Evolutionary conservation across 1,140 invertebrate species (phyloP).

Genomic region (Laupala kohalensis): DNA sequence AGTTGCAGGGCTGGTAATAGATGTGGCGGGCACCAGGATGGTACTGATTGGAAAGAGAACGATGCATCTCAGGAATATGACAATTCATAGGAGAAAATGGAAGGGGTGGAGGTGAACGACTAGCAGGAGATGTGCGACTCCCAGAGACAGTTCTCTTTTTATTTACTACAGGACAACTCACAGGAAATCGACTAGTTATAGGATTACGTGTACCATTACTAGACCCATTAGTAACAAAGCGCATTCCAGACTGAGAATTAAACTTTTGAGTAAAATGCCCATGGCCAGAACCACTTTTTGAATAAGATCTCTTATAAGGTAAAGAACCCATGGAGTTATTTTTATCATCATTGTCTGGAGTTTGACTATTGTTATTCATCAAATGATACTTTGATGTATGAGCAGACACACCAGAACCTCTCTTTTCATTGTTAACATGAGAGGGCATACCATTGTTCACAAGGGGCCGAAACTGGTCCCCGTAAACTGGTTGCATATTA

Average conservation of each 20-base stretch:
- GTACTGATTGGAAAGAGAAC: not conserved
- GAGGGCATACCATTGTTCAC: not conserved
- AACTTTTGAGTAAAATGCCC: not conserved
- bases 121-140: not conserved
- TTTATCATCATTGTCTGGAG: not conserved
- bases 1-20: not conserved
- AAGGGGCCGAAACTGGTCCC: not conserved
- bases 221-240: not conserved
- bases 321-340: not conserved
- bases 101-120: not conserved
- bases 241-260: not conserved
- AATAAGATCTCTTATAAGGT: not conserved
- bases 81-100: not conserved
- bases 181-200: not conserved
- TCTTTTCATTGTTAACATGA: not conserved
- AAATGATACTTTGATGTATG: not conserved
- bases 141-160: not conserved
- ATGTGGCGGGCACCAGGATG: not conserved
- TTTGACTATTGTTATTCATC: not conserved
- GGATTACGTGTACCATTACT: not conserved
- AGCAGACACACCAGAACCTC: not conserved
- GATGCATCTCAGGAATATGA: not conserved
- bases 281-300: not conserved
- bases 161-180: not conserved
- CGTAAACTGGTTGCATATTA: not conserved